Percentiles rank a stretch among this genome's conserved stretches.
Evolutionary conservation across 2,888 invertebrate genomes (phyloP).

Genomic region (Drosophila paucipuncta): DNA sequence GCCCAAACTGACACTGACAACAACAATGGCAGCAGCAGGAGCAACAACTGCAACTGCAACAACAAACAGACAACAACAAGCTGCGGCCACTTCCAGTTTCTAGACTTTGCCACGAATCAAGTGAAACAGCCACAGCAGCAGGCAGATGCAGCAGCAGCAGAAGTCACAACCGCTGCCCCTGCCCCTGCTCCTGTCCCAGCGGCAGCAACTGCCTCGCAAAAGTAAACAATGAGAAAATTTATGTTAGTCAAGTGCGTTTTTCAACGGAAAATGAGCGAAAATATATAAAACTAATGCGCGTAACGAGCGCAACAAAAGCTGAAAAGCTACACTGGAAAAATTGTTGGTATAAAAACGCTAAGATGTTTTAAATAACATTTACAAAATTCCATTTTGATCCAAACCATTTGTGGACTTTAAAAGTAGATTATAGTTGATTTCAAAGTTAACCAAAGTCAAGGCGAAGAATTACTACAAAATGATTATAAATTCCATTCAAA

Average conservation of each 20-base stretch:
- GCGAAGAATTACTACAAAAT: neutral
- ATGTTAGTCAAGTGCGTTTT: slow-evolving; percentile 79
- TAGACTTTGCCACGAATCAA: slow-evolving; percentile 45
- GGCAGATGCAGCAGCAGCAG: slow-evolving; percentile 54
- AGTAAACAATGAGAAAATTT: slow-evolving; percentile 79
- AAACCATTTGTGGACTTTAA: neutral
- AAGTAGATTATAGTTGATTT: neutral
- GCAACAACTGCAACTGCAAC: slow-evolving; percentile 30
- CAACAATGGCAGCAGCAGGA: slow-evolving; percentile 43
- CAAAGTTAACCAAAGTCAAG: neutral
- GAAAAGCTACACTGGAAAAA: slow-evolving; percentile 6
- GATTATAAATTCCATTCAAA: neutral
- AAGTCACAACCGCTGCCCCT: slow-evolving; percentile 28
- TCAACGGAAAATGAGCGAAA: slow-evolving; percentile 77
- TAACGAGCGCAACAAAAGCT: slow-evolving; percentile 60
- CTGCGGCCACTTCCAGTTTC: slow-evolving; percentile 62
- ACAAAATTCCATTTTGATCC: neutral
- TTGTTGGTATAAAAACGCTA: neutral
- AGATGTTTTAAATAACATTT: neutral
- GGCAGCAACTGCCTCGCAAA: slow-evolving; percentile 38
- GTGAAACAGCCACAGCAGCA: slow-evolving; percentile 38
- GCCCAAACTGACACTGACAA: slow-evolving; percentile 55
- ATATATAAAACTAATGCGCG: slow-evolving; percentile 68
- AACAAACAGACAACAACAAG: slow-evolving; percentile 24
- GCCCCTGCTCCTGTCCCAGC: slow-evolving; percentile 13